phyloP scores from a whole-genome alignment of 2,797 vertebrate genomes.

The Clarias platycephalus region DNA sequence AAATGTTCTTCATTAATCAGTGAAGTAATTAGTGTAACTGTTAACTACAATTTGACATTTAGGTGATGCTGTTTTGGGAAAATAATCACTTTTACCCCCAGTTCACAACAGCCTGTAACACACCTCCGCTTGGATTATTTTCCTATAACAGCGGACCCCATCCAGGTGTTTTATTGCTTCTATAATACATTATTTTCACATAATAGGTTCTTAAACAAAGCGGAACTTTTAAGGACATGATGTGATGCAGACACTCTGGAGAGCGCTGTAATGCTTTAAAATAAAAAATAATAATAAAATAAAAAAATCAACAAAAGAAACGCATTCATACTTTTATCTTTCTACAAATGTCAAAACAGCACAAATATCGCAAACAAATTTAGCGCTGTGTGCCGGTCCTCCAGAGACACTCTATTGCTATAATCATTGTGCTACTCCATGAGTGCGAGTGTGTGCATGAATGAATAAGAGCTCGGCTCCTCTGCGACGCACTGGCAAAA shows the following conservation, averaged over 20 bases:
- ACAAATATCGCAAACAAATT: slow-evolving; percentile 26
- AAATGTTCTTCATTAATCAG: background rate
- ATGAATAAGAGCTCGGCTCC: slow-evolving; percentile 35
- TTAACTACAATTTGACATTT: background rate
- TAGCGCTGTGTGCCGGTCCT: background rate
- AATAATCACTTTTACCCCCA: background rate
- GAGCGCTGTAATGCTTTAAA: background rate
- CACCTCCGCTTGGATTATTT: background rate
- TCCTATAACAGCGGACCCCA: background rate
- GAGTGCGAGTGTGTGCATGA: slow-evolving; percentile 4
- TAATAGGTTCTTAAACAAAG: background rate
- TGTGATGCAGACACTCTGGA: background rate
- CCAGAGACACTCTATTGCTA: slow-evolving; percentile 1
- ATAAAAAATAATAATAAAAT: too few species aligned
- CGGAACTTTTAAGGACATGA: background rate
- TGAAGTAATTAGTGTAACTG: too few species aligned
- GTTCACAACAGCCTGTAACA: background rate
- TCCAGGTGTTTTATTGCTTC: background rate
- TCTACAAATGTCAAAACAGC: background rate
- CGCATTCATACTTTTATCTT: background rate
- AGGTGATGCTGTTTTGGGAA: background rate
- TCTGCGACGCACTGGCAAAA: slow-evolving; percentile 51
- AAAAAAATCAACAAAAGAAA: background rate
- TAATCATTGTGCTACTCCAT: background rate
- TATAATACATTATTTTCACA: background rate